phyloP scores from a whole-genome alignment of 2,113 vertebrate genomes.

The Pelecanus crispus region DNA sequence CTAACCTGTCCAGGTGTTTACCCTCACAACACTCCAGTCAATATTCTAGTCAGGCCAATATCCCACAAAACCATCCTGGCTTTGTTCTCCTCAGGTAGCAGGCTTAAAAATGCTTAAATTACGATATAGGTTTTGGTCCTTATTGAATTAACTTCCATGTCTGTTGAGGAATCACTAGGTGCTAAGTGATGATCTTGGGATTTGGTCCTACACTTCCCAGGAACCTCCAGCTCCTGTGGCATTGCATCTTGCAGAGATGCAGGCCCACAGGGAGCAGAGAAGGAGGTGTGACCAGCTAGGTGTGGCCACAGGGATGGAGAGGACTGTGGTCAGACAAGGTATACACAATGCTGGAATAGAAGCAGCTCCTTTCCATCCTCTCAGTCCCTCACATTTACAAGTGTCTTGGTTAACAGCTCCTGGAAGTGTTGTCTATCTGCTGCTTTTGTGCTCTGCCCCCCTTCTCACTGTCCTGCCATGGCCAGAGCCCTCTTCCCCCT shows the following conservation, averaged over 20 bases:
- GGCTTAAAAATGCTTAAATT: not conserved
- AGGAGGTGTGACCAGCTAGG: not conserved
- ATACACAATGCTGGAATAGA: not conserved
- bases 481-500: not conserved
- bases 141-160: not conserved
- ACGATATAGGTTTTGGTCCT: not conserved
- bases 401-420: not conserved
- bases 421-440: rapidly evolving
- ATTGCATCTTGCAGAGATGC: not conserved
- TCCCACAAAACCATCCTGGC: not conserved
- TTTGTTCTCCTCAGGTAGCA: not conserved
- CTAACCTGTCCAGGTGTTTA: not conserved
- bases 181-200: rapidly evolving
- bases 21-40: not conserved
- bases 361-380: not conserved
- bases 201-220: not conserved
- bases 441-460: not conserved
- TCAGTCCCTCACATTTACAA: not conserved
- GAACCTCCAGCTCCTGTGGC: not conserved
- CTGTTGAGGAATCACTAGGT: not conserved
- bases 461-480: not conserved
- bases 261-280: not conserved
- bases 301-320: not conserved
- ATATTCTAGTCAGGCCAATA: not conserved
- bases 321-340: not conserved